phyloP scores from a whole-genome alignment of 2,797 vertebrate species.

The Rhinatrema bivittatum region DNA sequence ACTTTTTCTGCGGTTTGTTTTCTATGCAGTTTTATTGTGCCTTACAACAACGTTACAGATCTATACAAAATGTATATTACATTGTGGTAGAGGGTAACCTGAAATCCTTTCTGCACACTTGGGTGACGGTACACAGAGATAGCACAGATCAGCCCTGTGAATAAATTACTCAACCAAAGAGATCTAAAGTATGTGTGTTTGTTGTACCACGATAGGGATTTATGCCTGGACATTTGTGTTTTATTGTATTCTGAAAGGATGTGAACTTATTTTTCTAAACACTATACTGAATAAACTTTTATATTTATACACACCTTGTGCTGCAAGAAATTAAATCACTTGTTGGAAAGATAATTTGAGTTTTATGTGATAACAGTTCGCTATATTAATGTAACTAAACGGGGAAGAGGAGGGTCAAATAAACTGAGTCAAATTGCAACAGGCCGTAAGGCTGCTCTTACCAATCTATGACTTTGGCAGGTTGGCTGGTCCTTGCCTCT shows the following conservation, averaged over 20 bases:
- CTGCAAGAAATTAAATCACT: conserved; percentile 16
- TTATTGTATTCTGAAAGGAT: conserved; percentile 97
- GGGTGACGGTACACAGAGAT: conserved; percentile 55
- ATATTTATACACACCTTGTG: conserved; percentile 87
- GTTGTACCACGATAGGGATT: conserved; percentile 75
- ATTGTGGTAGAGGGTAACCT: conserved; percentile 50
- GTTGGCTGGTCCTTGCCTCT: too few relatives aligned
- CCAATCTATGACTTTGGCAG: too few relatives aligned
- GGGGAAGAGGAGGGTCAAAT: too few relatives aligned
- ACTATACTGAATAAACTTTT: conserved; percentile 97
- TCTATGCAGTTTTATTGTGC: conserved; percentile 66
- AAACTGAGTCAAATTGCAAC: too few relatives aligned
- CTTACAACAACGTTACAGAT: conserved; percentile 59
- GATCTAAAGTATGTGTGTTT: conserved; percentile 65
- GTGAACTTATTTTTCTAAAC: conserved; percentile 99
- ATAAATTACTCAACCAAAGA: conserved; percentile 87
- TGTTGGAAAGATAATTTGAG: too few relatives aligned
- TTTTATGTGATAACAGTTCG: too few relatives aligned
- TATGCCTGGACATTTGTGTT: conserved; percentile 85
- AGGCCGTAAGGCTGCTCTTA: too few relatives aligned
- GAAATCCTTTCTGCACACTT: conserved; percentile 54
- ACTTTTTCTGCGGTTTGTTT: conserved; percentile 30
- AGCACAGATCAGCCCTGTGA: conserved; percentile 67
- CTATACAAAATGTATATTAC: conserved; percentile 47
- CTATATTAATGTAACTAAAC: too few relatives aligned